Evolutionary conservation across 92 coral and sea anemone genomes (phyloP).

Genomic region (Palythoa grandiflora): DNA sequence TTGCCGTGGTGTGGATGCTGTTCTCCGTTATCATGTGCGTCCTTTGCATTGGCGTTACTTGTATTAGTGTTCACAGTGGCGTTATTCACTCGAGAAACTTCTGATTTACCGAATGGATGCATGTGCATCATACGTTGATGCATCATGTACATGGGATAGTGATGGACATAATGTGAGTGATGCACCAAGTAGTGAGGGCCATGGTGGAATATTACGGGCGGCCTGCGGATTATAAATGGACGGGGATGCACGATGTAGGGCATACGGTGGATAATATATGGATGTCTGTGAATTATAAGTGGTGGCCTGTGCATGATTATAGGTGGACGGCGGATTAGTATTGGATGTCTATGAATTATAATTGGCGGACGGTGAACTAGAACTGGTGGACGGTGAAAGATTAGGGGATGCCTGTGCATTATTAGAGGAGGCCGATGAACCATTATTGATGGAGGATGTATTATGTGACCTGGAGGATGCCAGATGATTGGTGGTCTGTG

Average conservation of each 20-base stretch:
- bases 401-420: constrained; percentile 95
- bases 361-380: constrained; percentile 95
- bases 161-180: constrained; percentile 87
- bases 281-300: constrained; percentile 85
- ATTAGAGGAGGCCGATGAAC: constrained; percentile 96
- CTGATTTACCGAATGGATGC: constrained; percentile 84
- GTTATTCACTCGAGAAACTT: constrained; percentile 63
- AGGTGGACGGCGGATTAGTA: constrained; percentile 89
- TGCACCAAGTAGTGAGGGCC: constrained; percentile 87
- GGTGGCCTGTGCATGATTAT: constrained; percentile 94
- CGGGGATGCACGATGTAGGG: constrained; percentile 95
- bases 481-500: constrained; percentile 96
- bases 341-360: constrained; percentile 90
- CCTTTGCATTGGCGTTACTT: background rate
- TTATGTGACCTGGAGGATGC: constrained; percentile 98
- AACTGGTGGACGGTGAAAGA: constrained; percentile 94
- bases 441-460: constrained; percentile 94
- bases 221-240: constrained; percentile 92
- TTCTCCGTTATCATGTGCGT: background rate
- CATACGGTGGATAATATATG: constrained; percentile 85
- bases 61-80: constrained; percentile 21
- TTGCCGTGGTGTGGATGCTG: background rate
- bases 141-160: constrained; percentile 88
- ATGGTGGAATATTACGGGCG: constrained; percentile 90
- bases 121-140: constrained; percentile 87